Evolutionary conservation across 2,888 invertebrate genomes (phyloP).

Genomic region (Agrypnus murinus): DNA sequence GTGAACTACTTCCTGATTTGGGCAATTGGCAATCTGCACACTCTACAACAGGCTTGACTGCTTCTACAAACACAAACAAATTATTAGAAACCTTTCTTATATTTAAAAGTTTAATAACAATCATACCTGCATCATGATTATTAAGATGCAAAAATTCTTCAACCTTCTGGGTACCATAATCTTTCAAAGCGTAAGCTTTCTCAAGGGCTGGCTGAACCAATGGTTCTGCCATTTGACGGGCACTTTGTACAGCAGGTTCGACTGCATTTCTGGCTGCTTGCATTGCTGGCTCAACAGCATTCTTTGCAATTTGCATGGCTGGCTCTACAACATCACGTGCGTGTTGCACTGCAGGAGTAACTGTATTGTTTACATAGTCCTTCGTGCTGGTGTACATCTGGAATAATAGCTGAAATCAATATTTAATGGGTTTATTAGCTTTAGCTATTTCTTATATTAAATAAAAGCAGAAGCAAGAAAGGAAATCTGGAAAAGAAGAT

Average conservation of each 20-base stretch:
- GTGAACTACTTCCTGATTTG: too few relatives aligned
- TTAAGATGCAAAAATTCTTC: slow-evolving; percentile 61
- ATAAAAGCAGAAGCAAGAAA: slow-evolving; percentile 12
- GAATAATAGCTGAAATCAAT: slow-evolving; percentile 65
- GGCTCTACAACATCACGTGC: slow-evolving; percentile 60
- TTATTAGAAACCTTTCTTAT: not conserved
- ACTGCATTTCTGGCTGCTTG: slow-evolving; percentile 52
- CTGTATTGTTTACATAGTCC: slow-evolving; percentile 66
- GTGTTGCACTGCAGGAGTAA: slow-evolving; percentile 60
- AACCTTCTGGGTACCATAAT: slow-evolving; percentile 63
- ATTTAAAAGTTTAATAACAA: slow-evolving; percentile 7
- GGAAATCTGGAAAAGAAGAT: not conserved
- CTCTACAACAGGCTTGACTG: slow-evolving; percentile 34
- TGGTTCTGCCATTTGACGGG: slow-evolving; percentile 57
- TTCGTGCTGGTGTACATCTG: slow-evolving; percentile 70
- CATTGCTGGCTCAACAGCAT: slow-evolving; percentile 55
- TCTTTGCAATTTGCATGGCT: slow-evolving; percentile 53
- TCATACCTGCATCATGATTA: slow-evolving; percentile 33
- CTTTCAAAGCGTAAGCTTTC: slow-evolving; percentile 62
- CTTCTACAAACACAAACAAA: slow-evolving; percentile 14
- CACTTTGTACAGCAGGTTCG: slow-evolving; percentile 43
- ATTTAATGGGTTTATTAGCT: slow-evolving; percentile 17
- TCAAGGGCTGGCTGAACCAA: slow-evolving; percentile 62
- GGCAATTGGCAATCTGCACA: slow-evolving; percentile 54
- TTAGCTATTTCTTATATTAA: slow-evolving; percentile 24